Conservation (phyloP, 2,888 invertebrate genomes). For the Lasioglossum leucozonium region DNA sequence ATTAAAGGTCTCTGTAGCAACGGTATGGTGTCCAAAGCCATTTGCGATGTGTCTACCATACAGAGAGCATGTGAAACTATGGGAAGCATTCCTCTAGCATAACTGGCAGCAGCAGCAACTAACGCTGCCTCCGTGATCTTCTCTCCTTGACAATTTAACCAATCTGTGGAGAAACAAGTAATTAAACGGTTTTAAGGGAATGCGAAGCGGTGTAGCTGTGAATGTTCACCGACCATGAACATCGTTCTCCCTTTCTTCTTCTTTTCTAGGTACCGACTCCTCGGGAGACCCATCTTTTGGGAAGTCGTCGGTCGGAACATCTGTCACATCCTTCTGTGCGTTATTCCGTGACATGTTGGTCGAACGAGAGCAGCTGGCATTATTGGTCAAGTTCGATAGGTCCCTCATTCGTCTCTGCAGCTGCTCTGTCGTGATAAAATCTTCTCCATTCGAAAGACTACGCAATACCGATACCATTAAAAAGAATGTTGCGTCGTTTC, state of each 20-base stretch:
- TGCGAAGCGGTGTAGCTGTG: not conserved
- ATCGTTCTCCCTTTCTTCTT: conserved; percentile 70
- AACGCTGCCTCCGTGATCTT: conserved; percentile 93
- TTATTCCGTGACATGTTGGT: conserved; percentile 57
- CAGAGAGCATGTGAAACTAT: conserved; percentile 90
- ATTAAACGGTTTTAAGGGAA: conserved; percentile 10
- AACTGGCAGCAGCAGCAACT: conserved; percentile 92
- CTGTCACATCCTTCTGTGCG: conserved; percentile 71
- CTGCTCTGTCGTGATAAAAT: conserved; percentile 94
- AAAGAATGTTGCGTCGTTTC: not conserved
- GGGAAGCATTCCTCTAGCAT: conserved; percentile 92
- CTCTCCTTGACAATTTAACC: conserved; percentile 81
- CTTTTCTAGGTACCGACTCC: conserved; percentile 63
- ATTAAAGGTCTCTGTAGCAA: conserved; percentile 90
- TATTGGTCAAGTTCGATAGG: conserved; percentile 78
- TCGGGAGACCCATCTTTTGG: conserved; percentile 74
- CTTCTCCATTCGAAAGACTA: conserved; percentile 93
- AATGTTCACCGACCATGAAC: conserved; percentile 67
- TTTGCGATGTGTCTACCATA: conserved; percentile 89
- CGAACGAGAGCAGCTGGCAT: conserved; percentile 48
- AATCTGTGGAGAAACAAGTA: conserved; percentile 64
- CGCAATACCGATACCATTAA: conserved; percentile 34
- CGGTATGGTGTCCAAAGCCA: conserved; percentile 90
- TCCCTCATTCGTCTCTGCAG: conserved; percentile 91
- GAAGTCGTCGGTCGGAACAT: conserved; percentile 69